These are phyloP conservation scores for Serranus cabrilla DNA, from an alignment of 2,797 vertebrate genomes.

Conservation along the genomic window DNA sequence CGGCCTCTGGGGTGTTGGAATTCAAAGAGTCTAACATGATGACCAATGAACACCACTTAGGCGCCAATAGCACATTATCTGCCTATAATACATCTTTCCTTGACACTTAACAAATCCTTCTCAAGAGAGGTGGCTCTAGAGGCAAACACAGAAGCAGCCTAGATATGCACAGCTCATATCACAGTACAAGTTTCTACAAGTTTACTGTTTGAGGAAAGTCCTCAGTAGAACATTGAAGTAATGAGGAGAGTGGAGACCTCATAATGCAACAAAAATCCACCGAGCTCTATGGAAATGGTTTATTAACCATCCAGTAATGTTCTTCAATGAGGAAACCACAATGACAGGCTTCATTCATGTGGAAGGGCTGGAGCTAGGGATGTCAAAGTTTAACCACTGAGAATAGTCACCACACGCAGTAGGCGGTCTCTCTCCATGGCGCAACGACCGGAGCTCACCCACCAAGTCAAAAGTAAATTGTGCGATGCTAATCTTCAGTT, in stretches of 20 bases:
- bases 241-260: not conserved
- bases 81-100: constrained; percentile 17
- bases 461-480: no score
- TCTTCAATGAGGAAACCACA: not conserved
- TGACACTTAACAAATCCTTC: constrained; percentile 32
- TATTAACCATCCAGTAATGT: not conserved
- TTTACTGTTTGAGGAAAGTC: not conserved
- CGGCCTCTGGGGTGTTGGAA: not conserved
- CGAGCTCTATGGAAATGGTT: not conserved
- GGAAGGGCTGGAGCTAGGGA: not conserved
- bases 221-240: not conserved
- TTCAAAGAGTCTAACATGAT: constrained; percentile 7
- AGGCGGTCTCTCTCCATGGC: no score
- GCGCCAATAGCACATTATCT: not conserved
- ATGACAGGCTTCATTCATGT: constrained; percentile 3
- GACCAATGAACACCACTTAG: constrained; percentile 14
- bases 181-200: not conserved
- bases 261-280: not conserved
- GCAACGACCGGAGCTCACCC: no score
- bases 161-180: not conserved
- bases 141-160: not conserved
- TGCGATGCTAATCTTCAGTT: no score
- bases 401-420: no score
- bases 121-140: not conserved
- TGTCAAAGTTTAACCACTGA: no score